Evolutionary conservation across 2,113 vertebrate species (phyloP), one percentile per base, ranked within the genome.

Genomic region (Grantiella picta): DNA sequence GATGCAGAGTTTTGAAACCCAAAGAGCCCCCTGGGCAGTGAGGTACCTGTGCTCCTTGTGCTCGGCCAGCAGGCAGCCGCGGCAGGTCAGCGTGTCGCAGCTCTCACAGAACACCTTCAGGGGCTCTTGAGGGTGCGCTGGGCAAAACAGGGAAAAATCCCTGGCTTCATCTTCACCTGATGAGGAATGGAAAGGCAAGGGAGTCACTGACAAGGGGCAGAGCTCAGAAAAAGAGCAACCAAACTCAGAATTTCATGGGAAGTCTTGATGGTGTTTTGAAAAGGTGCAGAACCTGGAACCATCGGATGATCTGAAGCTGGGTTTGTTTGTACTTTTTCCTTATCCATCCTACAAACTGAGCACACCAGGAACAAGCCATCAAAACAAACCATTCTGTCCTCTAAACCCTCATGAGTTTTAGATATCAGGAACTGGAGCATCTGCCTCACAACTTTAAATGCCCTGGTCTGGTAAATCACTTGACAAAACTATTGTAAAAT

Each of bases 1-100:
- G 70, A 5, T 7, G 3, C 9, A 10, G 5, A 56, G 28, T 3
- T 8, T 33, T 10, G 15, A 40, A 20, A 7, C 4, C 60, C 9
- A 23, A 21, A 16, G 11, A 33, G 9, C 18, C 64, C 20, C 16
- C 17, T 6, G 8, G 49, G 31, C 24, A 60, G 16, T 20, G 20
- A 13, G 5, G 45, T 91, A 98, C 98, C 98, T 98, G 96, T 98
- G 98, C 9, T 98, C 98, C 71, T 98, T 98, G 90, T 98, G 98
- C 31, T 98, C 97, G 29, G 94, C 63, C 94, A 98, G 94, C 25
- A 98, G 97, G 93, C 98, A 98, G 94, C 96, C 97, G 50, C 31
- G 78, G 94, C 98, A 98, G 0, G 94, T 97, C 17, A 98, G 98
- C 35, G 96, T 96, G n/a, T 98, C 97, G 1, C 98, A 98, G 28